Percentiles rank a stretch among this genome's conserved stretches.
These are phyloP conservation scores for Nasonia oneida DNA, from an alignment of 2,888 invertebrate species.

Conservation along the genomic window DNA sequence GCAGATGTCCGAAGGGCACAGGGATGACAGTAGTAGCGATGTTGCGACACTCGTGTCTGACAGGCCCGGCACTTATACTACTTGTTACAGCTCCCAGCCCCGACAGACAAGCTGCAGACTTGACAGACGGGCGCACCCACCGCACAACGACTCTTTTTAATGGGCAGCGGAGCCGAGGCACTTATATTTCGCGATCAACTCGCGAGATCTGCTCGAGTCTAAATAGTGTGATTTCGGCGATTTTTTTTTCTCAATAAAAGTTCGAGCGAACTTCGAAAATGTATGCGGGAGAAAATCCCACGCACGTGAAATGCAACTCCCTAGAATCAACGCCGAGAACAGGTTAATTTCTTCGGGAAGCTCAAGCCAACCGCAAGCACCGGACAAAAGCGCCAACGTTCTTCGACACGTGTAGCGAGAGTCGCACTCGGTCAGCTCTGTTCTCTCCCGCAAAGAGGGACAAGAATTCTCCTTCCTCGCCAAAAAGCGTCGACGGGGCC, in stretches of 20 bases:
- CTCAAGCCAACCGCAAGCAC: no score
- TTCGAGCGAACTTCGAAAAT: no score
- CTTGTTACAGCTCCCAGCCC: slow-evolving; percentile 22
- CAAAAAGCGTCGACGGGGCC: background rate
- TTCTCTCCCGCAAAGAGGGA: background rate
- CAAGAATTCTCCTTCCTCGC: background rate
- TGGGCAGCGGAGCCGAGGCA: background rate
- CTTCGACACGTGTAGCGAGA: no score
- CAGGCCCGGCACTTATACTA: slow-evolving; percentile 32
- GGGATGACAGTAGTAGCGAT: background rate
- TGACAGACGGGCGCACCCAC: slow-evolving; percentile 17
- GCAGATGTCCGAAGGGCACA: slow-evolving; percentile 15
- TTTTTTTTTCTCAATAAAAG: no score
- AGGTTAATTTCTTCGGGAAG: no score
- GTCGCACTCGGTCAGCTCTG: background rate
- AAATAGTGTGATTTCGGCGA: background rate
- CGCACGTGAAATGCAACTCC: no score
- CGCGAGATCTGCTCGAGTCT: background rate
- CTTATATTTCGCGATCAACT: background rate
- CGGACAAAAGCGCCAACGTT: no score
- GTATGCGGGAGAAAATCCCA: no score
- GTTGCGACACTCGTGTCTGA: slow-evolving; percentile 26
- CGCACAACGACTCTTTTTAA: slow-evolving; percentile 2
- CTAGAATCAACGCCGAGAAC: no score
- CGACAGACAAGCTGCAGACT: background rate